Evolutionary conservation across 1,140 invertebrate species (phyloP).

Genomic region (Pantala flavescens): DNA sequence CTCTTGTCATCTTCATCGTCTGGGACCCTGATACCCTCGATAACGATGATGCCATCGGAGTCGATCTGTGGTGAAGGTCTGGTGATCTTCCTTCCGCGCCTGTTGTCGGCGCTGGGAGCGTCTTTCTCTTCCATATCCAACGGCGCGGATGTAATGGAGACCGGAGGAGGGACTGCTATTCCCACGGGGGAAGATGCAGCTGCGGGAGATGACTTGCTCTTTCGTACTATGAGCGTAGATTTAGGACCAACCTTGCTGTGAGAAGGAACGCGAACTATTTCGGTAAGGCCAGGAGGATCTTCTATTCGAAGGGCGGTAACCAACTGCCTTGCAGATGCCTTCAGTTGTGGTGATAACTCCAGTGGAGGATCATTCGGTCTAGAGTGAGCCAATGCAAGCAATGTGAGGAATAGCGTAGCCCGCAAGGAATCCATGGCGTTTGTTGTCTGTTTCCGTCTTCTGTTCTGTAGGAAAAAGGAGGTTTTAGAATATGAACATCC

Average conservation of each 20-base stretch:
- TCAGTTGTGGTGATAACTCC: not conserved
- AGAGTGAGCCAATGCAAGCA: not conserved
- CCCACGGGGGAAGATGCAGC: not conserved
- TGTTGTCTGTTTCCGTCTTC: not conserved
- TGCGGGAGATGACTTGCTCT: not conserved
- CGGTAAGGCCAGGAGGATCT: not conserved
- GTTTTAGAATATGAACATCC: too few relatives aligned
- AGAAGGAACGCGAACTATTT: not conserved
- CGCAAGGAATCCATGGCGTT: not conserved
- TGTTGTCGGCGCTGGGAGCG: slow-evolving; percentile 3
- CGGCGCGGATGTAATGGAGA: not conserved
- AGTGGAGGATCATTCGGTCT: not conserved
- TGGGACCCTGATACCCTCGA: slow-evolving; percentile 67
- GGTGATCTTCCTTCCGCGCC: not conserved
- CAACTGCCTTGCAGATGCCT: not conserved
- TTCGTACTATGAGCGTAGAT: not conserved
- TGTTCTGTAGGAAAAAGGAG: too few relatives aligned
- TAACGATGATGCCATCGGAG: slow-evolving; percentile 60
- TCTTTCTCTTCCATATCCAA: not conserved
- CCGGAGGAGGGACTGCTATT: not conserved
- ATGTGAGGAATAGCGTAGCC: not conserved
- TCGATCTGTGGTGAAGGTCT: slow-evolving; percentile 48
- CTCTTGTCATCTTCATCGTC: slow-evolving; percentile 67
- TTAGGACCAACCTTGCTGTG: not conserved
- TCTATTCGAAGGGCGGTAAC: not conserved